Conservation (phyloP, 2,888 invertebrate genomes). For the Pocota personata region DNA sequence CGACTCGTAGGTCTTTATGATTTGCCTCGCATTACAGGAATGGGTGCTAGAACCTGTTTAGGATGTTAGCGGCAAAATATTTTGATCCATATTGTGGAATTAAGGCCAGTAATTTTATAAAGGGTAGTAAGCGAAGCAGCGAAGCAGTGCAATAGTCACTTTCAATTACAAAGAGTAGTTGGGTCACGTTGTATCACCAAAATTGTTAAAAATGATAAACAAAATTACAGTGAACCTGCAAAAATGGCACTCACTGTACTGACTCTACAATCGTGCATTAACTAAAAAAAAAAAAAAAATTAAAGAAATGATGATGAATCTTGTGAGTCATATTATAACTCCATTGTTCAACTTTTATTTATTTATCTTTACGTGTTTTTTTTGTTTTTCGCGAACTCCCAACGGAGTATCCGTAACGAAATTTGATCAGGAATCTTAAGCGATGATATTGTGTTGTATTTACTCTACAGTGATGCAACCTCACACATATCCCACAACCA, state of each 20-base stretch:
- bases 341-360: slow-evolving; percentile 18
- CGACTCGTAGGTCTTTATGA: no score
- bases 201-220: no score
- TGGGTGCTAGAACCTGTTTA: no score
- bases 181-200: no score
- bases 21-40: no score
- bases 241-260: background rate
- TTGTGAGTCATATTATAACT: slow-evolving; percentile 19
- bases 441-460: background rate
- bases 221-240: background rate
- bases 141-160: no score
- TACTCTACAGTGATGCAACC: slow-evolving; percentile 51
- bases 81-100: no score
- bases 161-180: no score
- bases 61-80: no score
- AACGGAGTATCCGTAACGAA: slow-evolving; percentile 5
- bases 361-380: background rate
- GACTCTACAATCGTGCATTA: background rate
- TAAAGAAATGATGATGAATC: background rate
- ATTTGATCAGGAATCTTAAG: slow-evolving; percentile 2
- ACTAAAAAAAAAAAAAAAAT: background rate
- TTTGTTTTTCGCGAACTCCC: background rate
- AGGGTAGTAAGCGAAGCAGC: no score
- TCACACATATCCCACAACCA: slow-evolving; percentile 4
- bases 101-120: no score